Evolutionary conservation across 1,140 invertebrate species (phyloP), one percentile per base, ranked within the genome.

Genomic region (Schmidtea mediterranea): DNA sequence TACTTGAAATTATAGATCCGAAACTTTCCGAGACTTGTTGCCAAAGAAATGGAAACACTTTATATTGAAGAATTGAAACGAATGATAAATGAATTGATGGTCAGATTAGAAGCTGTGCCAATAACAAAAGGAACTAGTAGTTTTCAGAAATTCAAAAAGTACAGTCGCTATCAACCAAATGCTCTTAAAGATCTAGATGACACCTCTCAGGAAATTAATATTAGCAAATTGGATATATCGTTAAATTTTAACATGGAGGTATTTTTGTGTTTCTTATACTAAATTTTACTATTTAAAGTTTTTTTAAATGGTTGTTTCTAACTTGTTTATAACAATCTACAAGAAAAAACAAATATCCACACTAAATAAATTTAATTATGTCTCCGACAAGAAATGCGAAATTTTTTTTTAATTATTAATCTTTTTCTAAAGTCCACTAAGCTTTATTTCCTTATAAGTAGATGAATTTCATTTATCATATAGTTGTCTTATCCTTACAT

Each of bases 1-100:
- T 43, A 9, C 9, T 9, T 10, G 24, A 43, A 16, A 43, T 10
- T 13, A 48, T 67, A 92, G 79, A 89, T 90, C 63, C 78, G 86
- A 54, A 87, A 94, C 53, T 89, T 94, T 79, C 90, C 90, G 52
- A 89, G 84, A 69, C 97, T 97, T 74, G 84, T 97, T 47, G 72
- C 97, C 46, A 97, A 97, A 74, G 90, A 97, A 70, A 98, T 98
- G 92, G 90, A 98, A 70, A 86, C 81, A 41, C 74, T 97, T 57
- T 97, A 94, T 70, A 79, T 95, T 53, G 90, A 97, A 71, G 92
- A 98, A 68, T 71, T 92, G 52, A 87, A 90, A 67, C 78, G 83
- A 52, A 87, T 84, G 52, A 94, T 98, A 65, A 97, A 92, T 69
- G 72, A 86, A 52, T 72, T 98, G 55, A 98, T 97, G 82, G 81